Base-by-base conservation (phyloP, 2,797 vertebrate genomes). In the Miichthys miiuy region DNA sequence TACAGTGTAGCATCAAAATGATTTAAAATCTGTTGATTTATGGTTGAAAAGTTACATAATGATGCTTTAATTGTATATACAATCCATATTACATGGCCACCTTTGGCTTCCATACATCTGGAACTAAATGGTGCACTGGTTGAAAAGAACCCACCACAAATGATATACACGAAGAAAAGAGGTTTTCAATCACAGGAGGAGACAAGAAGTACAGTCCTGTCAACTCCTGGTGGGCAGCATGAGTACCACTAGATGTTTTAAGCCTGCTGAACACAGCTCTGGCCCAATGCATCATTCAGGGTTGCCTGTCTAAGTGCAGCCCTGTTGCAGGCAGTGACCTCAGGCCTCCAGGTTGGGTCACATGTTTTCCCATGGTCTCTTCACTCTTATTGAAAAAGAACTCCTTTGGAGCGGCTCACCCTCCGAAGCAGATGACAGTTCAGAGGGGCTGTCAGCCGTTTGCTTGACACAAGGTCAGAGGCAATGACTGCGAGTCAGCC, bases 391-490 rank as follows among this genome's bases (percentile, higher is more conserved):
- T 68, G 54, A 61, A 44, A 58, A 41, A 34, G 20, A 73, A 71
- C 18, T 47, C 5, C 46, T 10, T 54, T 38, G 5, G 1, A 67
- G 61, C 13, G 0, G 13, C 75, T 66, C 13, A 4, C 52, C 64
- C 62, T 75, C 62, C 30, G 44, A 75, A 85, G 68, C 82, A 78
- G 67, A 83, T 72, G 72, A 86, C 80, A 77, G 72, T 79, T 81
- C 70, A 77, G 54, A 79, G 61, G 30, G 51, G 74, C 67, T 42
- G 75, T 73, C 83, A 80, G 75, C 48, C 12, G 63, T 75, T 58
- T 55, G 63, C 75, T 64, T 87, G 87, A 89, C 86, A 87, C 65
- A 11, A 80, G 82, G 88, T 89, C 83, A 89, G 68, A 82, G 77
- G 55, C 72, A 81, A 73, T 17, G 67, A 54, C 71, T 63, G 50